Base-by-base conservation (phyloP, 1,140 invertebrate species). In the Cotesia vestalis region DNA sequence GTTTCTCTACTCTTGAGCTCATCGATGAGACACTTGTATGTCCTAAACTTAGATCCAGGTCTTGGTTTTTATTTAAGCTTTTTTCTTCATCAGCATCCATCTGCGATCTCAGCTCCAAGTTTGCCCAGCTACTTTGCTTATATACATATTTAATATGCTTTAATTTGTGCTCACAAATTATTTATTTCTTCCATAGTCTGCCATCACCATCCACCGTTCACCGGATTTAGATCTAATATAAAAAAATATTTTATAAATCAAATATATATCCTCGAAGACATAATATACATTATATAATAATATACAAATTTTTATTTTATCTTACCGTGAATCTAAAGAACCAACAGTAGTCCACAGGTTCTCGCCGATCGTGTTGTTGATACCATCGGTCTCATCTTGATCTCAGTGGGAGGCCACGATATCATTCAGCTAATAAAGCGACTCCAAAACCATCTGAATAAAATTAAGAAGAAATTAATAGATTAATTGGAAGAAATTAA, bases 11-110 rank as follows among this genome's bases (percentile, higher is more conserved):
- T 46, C 4, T 38, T 11, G 35, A 38, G 81, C 83, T 84, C 84
- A 85, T 85, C 57, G 57, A 27, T 27, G 27, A 20, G 57, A 59
- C 17, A 4, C 40, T 85, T 84, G 84, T 81, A 83, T 62, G 66
- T 82, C 83, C 82, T 82, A 84, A 85, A 85, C 84, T 85, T 83
- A 83, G 82, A 81, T 57, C 46, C 6, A 17, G 12, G 20, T 57
- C 64, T 69, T 51, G 12, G 60, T 64, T 17, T 66, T 40, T 14
- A 14, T 14, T 64, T 38, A 27, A 14, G n/a, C n/a, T 57, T 57
- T 57, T 57, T 57, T 57, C 12, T 57, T 57, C 20, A 17, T 14
- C n/a, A 57, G 20, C 51, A 52, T 52, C 27, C 51, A 52, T 52
- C 51, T 52, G 51, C 51, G 9, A 9, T 52, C 51, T 27, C 1